Conservation (phyloP, 2,113 vertebrate species). For the Mesocricetus auratus region DNA sequence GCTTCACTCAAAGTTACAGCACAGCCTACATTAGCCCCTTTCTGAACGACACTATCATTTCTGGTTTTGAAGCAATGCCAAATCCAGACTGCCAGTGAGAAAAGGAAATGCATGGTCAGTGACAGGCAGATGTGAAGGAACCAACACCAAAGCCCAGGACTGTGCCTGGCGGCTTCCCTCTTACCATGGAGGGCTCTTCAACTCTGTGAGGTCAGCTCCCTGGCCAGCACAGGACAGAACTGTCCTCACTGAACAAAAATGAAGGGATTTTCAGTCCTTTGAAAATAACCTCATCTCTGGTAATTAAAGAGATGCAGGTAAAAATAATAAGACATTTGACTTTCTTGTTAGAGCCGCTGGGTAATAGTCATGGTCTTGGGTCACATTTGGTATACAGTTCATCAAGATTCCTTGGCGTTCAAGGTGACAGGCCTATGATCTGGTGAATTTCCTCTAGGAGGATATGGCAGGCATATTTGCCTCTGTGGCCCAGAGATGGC, state of each 20-base stretch:
- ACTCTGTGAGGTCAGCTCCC: not conserved
- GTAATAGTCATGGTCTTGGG: not conserved
- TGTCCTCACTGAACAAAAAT: constrained; percentile 62
- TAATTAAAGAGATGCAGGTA: constrained; percentile 54
- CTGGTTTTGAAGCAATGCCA: constrained; percentile 62
- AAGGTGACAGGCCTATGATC: not conserved
- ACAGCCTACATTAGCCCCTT: constrained; percentile 71
- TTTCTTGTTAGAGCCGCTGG: not conserved
- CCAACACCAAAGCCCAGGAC: not conserved
- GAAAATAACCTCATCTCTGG: constrained; percentile 57
- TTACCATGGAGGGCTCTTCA: constrained; percentile 49
- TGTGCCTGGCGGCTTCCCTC: not conserved
- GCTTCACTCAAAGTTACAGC: constrained; percentile 74
- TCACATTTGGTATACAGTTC: not conserved
- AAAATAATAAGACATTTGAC: constrained; percentile 55
- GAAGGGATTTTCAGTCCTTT: constrained; percentile 60
- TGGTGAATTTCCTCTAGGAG: not conserved
- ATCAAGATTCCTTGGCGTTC: not conserved
- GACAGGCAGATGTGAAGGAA: constrained; percentile 46
- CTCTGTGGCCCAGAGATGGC: not conserved
- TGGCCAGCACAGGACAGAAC: constrained; percentile 47
- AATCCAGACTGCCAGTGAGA: constrained; percentile 44
- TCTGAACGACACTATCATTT: constrained; percentile 59
- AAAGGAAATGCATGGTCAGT: constrained; percentile 20
- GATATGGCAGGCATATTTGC: not conserved